Base-by-base conservation (phyloP, 2,888 invertebrate species). In the Euzetes globulus region DNA sequence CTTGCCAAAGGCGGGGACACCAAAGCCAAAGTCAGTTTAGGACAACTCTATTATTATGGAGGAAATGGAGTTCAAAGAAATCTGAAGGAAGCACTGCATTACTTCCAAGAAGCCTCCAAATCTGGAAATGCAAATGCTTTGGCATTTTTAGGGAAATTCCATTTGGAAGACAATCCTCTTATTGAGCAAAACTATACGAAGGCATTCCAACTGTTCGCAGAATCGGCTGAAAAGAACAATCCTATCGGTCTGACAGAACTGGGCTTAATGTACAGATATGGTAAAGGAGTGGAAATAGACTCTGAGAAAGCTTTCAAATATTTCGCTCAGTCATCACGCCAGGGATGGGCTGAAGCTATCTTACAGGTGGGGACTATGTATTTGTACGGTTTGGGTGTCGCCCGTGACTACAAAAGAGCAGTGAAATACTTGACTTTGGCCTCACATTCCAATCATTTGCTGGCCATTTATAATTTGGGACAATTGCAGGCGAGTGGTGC, bases 81-180 rank as follows among this genome's bases (percentile, higher is more conserved):
- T 85, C 90, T 93, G 80, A 82, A 89, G 81, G 90, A 91, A 81
- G 94, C 94, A 0, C 84, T 92, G 79, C 89, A 92, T 80, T 94
- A 94, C 84, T 94, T 94, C 83, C 88, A 88, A 55, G 90, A 92
- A 82, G 99, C 98, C 0, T 95, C 97, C 1, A 93, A 95, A 82
- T 90, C 93, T 0, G 97, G 95, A 11, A 97, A 95, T 84, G 90
- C 95, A 0, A 90, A 95, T 80, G 98, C 98, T 0, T 91, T 93
- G 87, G 98, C 96, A 0, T 98, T 94, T 84, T 86, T 99, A n/a
- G 99, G 99, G 78, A 97, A 96, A 91, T 96, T 99, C 82, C 97
- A 95, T 83, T 85, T 97, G 71, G 98, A 99, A 83, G 99, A 98
- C 0, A 94, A 93, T 76, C 92, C 92, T 79, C 91, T 91, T 72